Evolutionary conservation across 2,113 vertebrate genomes (phyloP).

Genomic region (Antechinus flavipes): DNA sequence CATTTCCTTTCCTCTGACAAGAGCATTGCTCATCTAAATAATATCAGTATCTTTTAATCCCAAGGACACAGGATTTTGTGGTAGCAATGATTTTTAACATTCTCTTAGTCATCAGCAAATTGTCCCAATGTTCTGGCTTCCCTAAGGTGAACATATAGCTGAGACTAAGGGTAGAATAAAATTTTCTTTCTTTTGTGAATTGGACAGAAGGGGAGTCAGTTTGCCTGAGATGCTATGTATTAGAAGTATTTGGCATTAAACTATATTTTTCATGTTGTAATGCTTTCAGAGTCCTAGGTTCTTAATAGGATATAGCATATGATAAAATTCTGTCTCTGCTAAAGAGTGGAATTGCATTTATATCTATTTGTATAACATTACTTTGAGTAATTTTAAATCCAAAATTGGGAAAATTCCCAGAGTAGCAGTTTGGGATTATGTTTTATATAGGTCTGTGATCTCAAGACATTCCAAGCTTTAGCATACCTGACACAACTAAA

Average conservation of each 20-base stretch:
- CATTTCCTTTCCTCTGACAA: neutral
- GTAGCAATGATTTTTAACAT: neutral
- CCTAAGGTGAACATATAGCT: neutral
- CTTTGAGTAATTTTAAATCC: neutral
- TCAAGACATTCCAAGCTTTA: neutral
- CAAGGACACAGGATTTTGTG: neutral
- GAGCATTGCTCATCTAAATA: neutral
- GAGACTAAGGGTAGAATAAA: neutral
- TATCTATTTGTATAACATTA: neutral
- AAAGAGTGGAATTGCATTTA: neutral
- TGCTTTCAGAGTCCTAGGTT: neutral
- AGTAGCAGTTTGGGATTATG: neutral
- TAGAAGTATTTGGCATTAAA: neutral
- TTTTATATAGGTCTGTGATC: neutral
- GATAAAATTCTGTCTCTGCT: neutral
- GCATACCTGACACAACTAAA: neutral
- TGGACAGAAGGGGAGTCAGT: neutral
- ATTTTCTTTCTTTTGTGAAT: neutral
- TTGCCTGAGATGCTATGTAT: neutral
- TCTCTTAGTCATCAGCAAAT: neutral
- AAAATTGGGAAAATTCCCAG: neutral
- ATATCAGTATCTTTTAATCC: neutral
- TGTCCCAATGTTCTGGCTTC: neutral
- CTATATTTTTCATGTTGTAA: neutral
- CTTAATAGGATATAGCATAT: neutral